Evolutionary conservation across 92 coral and sea anemone genomes (phyloP).

Genomic region (Anthopleura xanthogrammica): DNA sequence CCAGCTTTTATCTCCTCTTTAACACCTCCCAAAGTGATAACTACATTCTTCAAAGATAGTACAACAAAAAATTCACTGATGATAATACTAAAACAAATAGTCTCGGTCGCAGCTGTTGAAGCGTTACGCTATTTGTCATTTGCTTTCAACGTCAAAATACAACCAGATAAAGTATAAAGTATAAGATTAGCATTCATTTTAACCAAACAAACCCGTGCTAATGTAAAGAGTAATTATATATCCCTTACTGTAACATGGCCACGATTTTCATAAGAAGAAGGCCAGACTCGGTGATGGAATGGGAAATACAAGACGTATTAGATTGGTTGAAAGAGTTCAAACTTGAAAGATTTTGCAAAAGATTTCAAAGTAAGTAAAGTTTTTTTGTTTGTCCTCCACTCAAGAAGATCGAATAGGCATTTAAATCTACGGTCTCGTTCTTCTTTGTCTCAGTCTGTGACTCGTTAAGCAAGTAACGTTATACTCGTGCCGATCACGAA

Average conservation of each 20-base stretch:
- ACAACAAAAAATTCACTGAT: neutral
- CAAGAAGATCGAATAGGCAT: neutral
- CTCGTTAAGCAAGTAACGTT: too few relatives aligned
- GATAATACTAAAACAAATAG: neutral
- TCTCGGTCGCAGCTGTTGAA: neutral
- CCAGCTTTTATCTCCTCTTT: neutral
- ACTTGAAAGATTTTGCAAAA: conserved; percentile 46
- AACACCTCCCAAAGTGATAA: neutral
- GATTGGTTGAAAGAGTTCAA: conserved; percentile 49
- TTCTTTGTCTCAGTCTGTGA: too few relatives aligned
- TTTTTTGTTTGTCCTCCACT: neutral
- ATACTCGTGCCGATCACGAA: too few relatives aligned
- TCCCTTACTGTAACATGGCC: conserved; percentile 16
- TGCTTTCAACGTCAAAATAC: neutral
- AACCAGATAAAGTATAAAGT: neutral
- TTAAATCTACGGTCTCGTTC: neutral
- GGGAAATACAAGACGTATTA: conserved; percentile 45
- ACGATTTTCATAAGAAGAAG: conserved; percentile 34
- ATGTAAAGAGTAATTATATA: neutral
- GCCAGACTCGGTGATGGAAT: conserved; percentile 49
- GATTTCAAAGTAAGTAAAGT: conserved; percentile 47
- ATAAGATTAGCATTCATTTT: neutral
- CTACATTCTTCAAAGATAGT: neutral
- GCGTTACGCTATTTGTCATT: neutral
- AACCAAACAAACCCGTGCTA: neutral